Evolutionary conservation across 2,113 vertebrate genomes (phyloP).

Genomic region (Calypte anna): DNA sequence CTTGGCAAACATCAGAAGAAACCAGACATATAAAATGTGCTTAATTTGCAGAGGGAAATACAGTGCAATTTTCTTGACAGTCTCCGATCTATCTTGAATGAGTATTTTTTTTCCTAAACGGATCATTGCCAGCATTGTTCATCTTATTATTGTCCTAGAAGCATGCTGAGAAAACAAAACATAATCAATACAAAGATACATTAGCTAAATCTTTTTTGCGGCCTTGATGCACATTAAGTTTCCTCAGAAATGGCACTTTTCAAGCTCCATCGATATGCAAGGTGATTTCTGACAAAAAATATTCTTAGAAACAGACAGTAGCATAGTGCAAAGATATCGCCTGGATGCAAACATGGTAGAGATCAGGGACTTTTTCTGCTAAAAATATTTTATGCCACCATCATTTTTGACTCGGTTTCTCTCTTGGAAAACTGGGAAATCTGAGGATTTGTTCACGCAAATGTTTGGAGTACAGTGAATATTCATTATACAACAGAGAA

Average conservation of each 20-base stretch:
- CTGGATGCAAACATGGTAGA: not conserved
- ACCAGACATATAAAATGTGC: not conserved
- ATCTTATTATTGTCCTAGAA: conserved; percentile 36
- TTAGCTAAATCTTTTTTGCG: conserved; percentile 33
- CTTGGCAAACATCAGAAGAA: not conserved
- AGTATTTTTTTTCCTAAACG: not conserved
- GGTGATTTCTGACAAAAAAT: conserved; percentile 31
- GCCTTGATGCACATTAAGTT: conserved; percentile 44
- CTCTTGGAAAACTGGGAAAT: not conserved
- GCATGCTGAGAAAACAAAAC: not conserved
- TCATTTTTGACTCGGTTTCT: not conserved
- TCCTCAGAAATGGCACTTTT: conserved; percentile 77
- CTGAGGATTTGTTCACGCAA: not conserved
- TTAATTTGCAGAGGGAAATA: conserved; percentile 1
- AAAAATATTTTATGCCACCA: not conserved
- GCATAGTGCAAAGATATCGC: not conserved
- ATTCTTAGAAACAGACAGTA: not conserved
- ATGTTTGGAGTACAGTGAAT: not conserved
- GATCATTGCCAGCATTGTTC: not conserved
- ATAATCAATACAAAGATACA: conserved; percentile 59
- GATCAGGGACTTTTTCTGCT: not conserved
- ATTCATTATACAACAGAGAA: not conserved
- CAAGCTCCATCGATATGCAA: conserved; percentile 69
- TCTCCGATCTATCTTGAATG: not conserved
- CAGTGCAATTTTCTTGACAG: not conserved